Base-by-base conservation (phyloP, 92 coral and sea anemone species). In the Paramuricea clavata region DNA sequence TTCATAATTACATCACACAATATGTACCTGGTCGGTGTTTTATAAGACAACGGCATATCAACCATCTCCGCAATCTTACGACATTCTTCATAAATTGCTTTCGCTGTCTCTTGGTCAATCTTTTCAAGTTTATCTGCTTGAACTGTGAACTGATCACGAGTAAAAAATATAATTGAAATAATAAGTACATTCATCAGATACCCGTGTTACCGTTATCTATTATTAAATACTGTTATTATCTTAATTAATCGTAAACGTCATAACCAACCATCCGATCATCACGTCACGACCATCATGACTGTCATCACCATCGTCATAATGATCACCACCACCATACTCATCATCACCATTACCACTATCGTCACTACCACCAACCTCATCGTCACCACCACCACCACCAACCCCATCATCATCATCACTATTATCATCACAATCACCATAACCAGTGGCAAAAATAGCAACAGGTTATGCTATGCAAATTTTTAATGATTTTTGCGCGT, bases 11-110 rank as follows among this genome's bases (percentile, higher is more conserved):
- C 39, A 28, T 19, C 12, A 39, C 10, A 74, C 19, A 9, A 41
- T 49, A 0, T 28, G 7, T 89, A 95, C 98, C 93, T 95, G 36
- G 87, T 85, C 31, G 98, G 97, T 62, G 96, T 94, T 73, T 86
- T 94, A 89, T 73, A 87, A 0, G 82, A 21, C 42, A 92, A 85
- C 5, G 98, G 91, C 42, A 90, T 94, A 32, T 93, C 98, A 44
- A 95, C 64, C 81, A 95, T 41, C 36, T 93, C 91, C 5, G 97
- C 95, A 32, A 92, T 89, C 76, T 94, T 92, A 8, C 96, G 95
- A 77, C 94, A 94, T 87, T 95, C 98, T 74, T 94, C 98, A 22
- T 91, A 89, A 67, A 95, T 82, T 35, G 93, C 98, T 87, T 87
- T 57, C 31, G 94, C 95, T 1, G 95, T 92, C 77, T 95, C 98